These are phyloP conservation scores for Zapus hudsonius DNA, from an alignment of 2,113 vertebrate genomes.

Conservation along the genomic window DNA sequence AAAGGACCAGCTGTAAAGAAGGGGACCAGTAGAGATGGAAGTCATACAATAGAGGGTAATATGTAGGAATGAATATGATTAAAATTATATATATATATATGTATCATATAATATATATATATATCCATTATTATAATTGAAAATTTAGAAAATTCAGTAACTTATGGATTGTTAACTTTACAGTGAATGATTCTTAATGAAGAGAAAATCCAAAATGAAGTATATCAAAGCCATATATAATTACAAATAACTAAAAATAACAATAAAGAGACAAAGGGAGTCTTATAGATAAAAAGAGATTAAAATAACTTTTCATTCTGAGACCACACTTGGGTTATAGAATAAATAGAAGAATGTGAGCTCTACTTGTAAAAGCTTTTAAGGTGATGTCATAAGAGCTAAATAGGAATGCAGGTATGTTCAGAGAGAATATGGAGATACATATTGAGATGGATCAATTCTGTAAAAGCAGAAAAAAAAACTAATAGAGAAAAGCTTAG, in stretches of 20 bases:
- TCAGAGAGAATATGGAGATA: not conserved
- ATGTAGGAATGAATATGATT: no score
- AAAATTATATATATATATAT: no score
- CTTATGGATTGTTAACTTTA: no score
- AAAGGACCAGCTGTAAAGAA: no score
- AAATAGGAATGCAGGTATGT: not conserved
- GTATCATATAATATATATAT: no score
- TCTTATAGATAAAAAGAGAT: not conserved
- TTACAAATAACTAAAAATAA: not conserved
- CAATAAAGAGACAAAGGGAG: not conserved
- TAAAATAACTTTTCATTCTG: not conserved
- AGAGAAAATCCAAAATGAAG: no score
- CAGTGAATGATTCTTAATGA: no score
- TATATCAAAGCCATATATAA: no score
- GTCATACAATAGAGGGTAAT: no score
- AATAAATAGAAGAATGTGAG: not conserved
- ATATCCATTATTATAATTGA: no score
- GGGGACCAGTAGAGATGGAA: no score
- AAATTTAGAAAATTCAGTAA: no score
- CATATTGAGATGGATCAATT: not conserved
- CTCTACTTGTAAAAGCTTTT: not conserved
- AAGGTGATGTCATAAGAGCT: not conserved
- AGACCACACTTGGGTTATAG: not conserved
- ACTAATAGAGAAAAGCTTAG: conserved; percentile 61
- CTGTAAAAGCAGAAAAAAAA: conserved; percentile 53